Conservation (phyloP, 1,140 invertebrate species). For the Pseudoatta argentina region DNA sequence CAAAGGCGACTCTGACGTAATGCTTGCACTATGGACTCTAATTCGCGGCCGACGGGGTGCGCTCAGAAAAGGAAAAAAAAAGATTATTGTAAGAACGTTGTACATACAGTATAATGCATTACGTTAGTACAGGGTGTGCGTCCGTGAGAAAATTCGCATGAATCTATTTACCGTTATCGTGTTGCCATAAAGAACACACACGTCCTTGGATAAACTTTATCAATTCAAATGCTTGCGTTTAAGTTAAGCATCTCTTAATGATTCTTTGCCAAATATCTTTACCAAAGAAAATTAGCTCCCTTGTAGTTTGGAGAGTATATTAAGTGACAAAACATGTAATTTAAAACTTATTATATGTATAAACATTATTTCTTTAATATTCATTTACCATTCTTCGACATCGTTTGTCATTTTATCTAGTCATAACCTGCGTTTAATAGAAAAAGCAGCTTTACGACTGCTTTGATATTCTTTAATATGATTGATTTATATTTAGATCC, state of each 20-base stretch:
- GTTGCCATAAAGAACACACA: neutral
- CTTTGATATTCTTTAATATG: too few relatives aligned
- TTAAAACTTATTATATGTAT: constrained; percentile 5
- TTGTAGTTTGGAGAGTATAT: neutral
- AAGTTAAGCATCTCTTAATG: neutral
- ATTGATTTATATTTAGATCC: too few relatives aligned
- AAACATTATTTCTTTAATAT: constrained; percentile 10
- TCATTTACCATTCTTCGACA: constrained; percentile 1
- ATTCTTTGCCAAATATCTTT: constrained; percentile 22
- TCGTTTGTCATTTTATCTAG: constrained; percentile 40
- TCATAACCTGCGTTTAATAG: neutral
- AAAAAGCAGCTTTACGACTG: too few relatives aligned
- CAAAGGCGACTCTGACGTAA: constrained; percentile 30
- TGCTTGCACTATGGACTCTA: constrained; percentile 17
- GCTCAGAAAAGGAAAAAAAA: constrained; percentile 42
- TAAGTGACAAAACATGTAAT: constrained; percentile 6
- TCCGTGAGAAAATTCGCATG: constrained; percentile 66
- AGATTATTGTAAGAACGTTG: constrained; percentile 77
- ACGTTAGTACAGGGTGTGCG: constrained; percentile 68
- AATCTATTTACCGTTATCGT: constrained; percentile 54
- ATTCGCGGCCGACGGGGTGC: constrained; percentile 67
- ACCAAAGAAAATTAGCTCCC: constrained; percentile 16
- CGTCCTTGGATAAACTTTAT: neutral
- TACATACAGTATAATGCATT: constrained; percentile 77
- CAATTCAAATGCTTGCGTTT: neutral